Base-by-base conservation (phyloP, 2,797 vertebrate species). In the Anomalospiza imberbis region DNA sequence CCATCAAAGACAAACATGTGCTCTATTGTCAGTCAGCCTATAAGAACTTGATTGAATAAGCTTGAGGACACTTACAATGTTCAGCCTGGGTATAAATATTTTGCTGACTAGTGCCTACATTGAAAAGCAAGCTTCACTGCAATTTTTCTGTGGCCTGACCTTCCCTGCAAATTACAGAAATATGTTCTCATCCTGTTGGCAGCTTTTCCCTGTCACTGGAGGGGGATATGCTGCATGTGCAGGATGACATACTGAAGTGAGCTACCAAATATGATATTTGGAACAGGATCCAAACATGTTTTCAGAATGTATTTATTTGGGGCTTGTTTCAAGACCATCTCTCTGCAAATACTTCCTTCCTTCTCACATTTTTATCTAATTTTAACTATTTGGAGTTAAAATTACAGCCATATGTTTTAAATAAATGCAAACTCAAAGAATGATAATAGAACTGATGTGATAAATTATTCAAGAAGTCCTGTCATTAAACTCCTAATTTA, bases 241-340 rank as follows among this genome's bases (percentile, higher is more conserved):
- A 34, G 13, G 6, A 50, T 53, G 31, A 18, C 18, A 15, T 2
- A 38, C 32, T 42, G 22, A 63, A 17, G 10, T 0, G 0, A 80
- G 11, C 12, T 32, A 65, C 48, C 13, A 65, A 75, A 58, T n/a
- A 32, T 3, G 24, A 66, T 4, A 2, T 13, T 47, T 67, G 16
- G 38, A 86, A 44, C 6, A 21, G 9, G 10, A 47, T 71, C 4
- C 12, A 36, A 82, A 88, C 5, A 12, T 18, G 5, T 70, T 88
- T 78, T 66, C 44, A 83, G 26, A 13, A 47, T 2, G 1, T 38
- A 10, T 72, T 71, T 72, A 16, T 77, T 0, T 79, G n/a, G 32
- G 16, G 10, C 3, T 53, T 76, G 4, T 71, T 91, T 88, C 42
- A 83, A 80, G 24, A 19, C n/a, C 19, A 7, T 28, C 8, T 57